These are phyloP conservation scores for Catostomus latipinnis DNA, from an alignment of 2,797 vertebrate species.

Conservation along the genomic window DNA sequence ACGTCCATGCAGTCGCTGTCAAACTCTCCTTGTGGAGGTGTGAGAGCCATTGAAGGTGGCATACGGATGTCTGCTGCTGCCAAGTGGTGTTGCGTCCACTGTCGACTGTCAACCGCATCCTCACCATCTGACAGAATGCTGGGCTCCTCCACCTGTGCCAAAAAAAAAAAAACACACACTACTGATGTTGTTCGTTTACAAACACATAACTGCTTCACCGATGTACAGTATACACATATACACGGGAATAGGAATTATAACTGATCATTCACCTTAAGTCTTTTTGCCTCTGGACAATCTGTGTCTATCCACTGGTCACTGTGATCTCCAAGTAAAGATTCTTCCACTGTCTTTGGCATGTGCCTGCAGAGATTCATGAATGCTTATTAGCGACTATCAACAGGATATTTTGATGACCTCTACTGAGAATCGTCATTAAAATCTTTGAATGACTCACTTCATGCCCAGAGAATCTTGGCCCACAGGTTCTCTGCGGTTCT, in stretches of 20 bases:
- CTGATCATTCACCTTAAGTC: conserved; percentile 82
- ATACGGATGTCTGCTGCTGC: conserved; percentile 92
- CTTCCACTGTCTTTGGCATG: conserved; percentile 87
- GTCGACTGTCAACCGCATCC: conserved; percentile 89
- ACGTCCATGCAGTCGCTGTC: conserved; percentile 91
- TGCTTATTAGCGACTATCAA: conserved; percentile 1
- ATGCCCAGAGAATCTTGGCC: conserved; percentile 93
- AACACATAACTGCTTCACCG: neutral
- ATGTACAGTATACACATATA: neutral
- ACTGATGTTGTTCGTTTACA: neutral
- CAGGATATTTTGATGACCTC: neutral
- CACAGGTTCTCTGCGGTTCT: conserved; percentile 90
- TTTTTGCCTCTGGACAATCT: conserved; percentile 89
- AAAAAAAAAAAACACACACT: neutral
- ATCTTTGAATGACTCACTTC: conserved; percentile 81
- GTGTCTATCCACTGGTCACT: conserved; percentile 89
- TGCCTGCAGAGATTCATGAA: conserved; percentile 73
- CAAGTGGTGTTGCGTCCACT: conserved; percentile 95
- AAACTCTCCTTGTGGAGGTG: conserved; percentile 91
- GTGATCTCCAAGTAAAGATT: conserved; percentile 88
- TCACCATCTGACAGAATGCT: conserved; percentile 82
- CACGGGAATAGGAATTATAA: neutral
- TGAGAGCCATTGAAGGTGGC: conserved; percentile 90
- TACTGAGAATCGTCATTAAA: neutral
- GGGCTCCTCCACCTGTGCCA: conserved; percentile 81